Evolutionary conservation across 37 sponge, comb jelly and placozoan genomes (phyloP), one percentile per base, ranked within the genome.

Genomic region (Chondrilla cf. caribensis): DNA sequence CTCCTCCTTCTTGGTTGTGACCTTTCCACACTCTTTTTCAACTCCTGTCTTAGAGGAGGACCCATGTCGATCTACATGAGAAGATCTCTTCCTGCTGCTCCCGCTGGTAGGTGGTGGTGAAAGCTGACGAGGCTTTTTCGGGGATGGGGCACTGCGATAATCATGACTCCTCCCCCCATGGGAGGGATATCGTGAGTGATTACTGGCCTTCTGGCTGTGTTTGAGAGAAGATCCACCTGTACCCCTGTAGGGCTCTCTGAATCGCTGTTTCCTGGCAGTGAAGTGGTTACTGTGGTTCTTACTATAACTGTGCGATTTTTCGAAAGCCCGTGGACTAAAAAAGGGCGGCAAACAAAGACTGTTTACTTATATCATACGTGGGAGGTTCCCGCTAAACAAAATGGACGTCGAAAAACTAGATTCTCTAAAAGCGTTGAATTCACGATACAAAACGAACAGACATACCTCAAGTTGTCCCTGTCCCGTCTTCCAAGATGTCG

Each of bases 241-340:
- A 22, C 76, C 41, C 76, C 41, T 73, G 38, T 73, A 38, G 76
- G 43, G 17, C 2, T 39, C 42, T 14, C 51, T 47, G 51, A 47
- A 47, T 47, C 51, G 51, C 51, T 47, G 51, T 47, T 47, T 47
- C 11, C 51, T 47, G 9, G 51, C 9, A 47, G 9, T 47, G 11
- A 47, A 47, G 51, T 73, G 76, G 76, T 73, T 73, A 40, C 42
- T 39, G 38, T 40, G 44, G 25, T 73, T 73, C 76, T 73, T 73
- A 62, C 64, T 28, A 15, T 62, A 62, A 28, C 51, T 47, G 68
- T 67, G 32, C 4, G 35, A 33, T 29, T 33, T 67, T 33, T 67
- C 68, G 68, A 4, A 28, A 67, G n/a, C 35, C 4, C 68, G n/a
- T 1, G 68, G 32, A 29, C 35, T 33, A 67, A 3, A 1, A 67